A percentile compares a stretch with the other conserved stretches of the same genome.
These are phyloP conservation scores for Hypercompe scribonia DNA, from an alignment of 2,888 invertebrate species.

Conservation along the genomic window DNA sequence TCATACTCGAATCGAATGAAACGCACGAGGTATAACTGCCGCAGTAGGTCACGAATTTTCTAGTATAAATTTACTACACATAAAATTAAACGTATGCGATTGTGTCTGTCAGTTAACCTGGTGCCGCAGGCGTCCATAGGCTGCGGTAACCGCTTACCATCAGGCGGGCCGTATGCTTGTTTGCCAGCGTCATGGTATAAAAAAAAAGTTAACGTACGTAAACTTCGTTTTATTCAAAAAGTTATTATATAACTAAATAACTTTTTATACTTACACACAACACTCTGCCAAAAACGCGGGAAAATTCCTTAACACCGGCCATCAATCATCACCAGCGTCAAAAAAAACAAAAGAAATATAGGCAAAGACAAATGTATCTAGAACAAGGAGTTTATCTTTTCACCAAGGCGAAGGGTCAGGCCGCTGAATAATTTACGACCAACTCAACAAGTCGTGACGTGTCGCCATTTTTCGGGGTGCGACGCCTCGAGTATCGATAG, in stretches of 20 bases:
- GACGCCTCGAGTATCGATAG: slow-evolving; percentile 14
- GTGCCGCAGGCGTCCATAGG: no score
- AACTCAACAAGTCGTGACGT: slow-evolving; percentile 51
- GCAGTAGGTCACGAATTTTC: no score
- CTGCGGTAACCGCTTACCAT: no score
- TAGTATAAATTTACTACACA: no score
- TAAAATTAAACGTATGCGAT: not conserved
- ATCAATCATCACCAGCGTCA: slow-evolving; percentile 30
- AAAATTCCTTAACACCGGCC: slow-evolving; percentile 1
- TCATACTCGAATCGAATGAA: no score
- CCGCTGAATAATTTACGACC: slow-evolving; percentile 53
- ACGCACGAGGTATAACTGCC: no score
- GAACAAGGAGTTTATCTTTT: slow-evolving; percentile 37
- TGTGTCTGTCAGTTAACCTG: not conserved
- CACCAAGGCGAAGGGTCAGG: slow-evolving; percentile 36
- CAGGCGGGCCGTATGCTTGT: no score
- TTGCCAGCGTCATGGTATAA: no score
- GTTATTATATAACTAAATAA: not conserved
- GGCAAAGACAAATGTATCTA: slow-evolving; percentile 39
- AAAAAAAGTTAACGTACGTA: no score
- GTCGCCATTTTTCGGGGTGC: slow-evolving; percentile 12
- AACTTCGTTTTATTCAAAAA: not conserved
- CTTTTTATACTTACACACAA: not conserved
- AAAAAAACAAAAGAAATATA: slow-evolving; percentile 11
- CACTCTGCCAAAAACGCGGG: not conserved